Percentiles rank a stretch among this genome's conserved stretches.
phyloP scores from a whole-genome alignment of 1,140 invertebrate genomes.

The Ceratitis capitata region DNA sequence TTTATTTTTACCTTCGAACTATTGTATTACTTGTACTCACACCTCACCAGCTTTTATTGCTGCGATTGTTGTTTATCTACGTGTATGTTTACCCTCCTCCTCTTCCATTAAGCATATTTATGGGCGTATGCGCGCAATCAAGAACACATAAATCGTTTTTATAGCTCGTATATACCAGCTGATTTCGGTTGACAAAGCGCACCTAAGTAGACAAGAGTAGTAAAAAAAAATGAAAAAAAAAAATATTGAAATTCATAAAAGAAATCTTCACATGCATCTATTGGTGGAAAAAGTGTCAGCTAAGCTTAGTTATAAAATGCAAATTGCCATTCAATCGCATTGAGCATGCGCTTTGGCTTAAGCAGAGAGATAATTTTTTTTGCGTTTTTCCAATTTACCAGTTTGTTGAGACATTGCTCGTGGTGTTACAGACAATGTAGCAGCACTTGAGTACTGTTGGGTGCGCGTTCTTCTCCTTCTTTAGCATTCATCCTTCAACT shows the following conservation, averaged over 20 bases:
- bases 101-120: slow-evolving; percentile 24
- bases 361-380: neutral
- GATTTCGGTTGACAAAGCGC: slow-evolving; percentile 11
- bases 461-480: no score
- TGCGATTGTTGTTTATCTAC: neutral
- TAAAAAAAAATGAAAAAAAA: neutral
- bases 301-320: neutral
- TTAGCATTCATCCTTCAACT: neutral
- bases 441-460: neutral
- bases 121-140: slow-evolving; percentile 35
- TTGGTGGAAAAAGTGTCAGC: neutral
- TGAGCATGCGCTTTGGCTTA: slow-evolving; percentile 14
- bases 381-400: neutral
- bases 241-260: neutral
- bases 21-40: neutral
- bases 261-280: neutral
- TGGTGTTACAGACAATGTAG: neutral
- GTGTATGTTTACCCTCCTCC: neutral
- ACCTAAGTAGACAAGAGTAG: neutral
- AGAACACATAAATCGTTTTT: slow-evolving; percentile 37
- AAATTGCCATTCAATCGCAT: slow-evolving; percentile 15
- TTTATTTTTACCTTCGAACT: neutral
- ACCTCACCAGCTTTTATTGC: neutral
- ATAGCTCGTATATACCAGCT: neutral
- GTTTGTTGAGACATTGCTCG: no score